Evolutionary conservation across 2,797 vertebrate genomes (phyloP).

Genomic region (Melanotaenia boesemani): DNA sequence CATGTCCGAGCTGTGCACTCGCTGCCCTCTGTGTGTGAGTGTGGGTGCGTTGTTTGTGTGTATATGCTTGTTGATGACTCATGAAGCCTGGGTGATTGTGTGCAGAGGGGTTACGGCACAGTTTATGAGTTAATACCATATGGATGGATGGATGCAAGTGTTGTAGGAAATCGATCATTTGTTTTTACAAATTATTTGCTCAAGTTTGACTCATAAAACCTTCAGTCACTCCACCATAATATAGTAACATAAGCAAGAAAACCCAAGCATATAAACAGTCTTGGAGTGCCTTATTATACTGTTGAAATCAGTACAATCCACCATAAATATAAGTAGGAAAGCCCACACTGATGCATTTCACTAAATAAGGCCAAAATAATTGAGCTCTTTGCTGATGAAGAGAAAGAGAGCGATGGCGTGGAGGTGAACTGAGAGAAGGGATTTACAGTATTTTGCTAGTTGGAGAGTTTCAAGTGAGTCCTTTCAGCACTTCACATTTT

Average conservation of each 20-base stretch:
- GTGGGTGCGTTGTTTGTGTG: conserved; percentile 51
- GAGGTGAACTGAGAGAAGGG: conserved; percentile 51
- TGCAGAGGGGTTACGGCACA: conserved; percentile 45
- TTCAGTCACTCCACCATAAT: conserved; percentile 1
- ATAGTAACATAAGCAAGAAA: not conserved
- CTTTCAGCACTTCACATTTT: conserved; percentile 67
- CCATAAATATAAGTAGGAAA: conserved; percentile 7
- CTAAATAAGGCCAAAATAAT: conserved; percentile 17
- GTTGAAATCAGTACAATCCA: conserved; percentile 10
- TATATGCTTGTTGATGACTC: conserved; percentile 66
- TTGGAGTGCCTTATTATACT: not conserved
- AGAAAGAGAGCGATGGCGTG: conserved; percentile 44
- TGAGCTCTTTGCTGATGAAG: conserved; percentile 32
- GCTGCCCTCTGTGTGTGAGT: conserved; percentile 56
- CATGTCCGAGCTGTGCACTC: conserved; percentile 73
- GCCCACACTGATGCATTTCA: conserved; percentile 10
- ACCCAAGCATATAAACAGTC: conserved; percentile 10
- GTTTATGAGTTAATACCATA: conserved; percentile 30
- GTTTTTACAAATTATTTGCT: too few species aligned
- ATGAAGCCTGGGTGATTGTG: conserved; percentile 44
- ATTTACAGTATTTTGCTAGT: conserved; percentile 71
- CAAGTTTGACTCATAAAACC: conserved; percentile 2
- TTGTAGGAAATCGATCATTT: not conserved
- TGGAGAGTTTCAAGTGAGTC: conserved; percentile 57
- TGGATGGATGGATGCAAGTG: conserved; percentile 19